Conservation (phyloP, 2,797 vertebrate genomes). For the Eupleurogrammus muticus region DNA sequence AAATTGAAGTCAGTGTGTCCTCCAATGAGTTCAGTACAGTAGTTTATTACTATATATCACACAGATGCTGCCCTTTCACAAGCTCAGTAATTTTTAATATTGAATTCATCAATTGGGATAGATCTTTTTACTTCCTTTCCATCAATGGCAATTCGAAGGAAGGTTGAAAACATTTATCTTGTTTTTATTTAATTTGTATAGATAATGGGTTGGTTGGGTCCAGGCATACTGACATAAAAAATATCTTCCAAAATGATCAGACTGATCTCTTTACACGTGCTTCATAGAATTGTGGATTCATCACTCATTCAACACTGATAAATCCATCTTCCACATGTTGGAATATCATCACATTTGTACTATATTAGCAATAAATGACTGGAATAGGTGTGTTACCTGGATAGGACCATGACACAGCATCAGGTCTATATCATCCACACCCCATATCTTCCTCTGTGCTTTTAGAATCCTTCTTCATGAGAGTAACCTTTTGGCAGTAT, state of each 20-base stretch:
- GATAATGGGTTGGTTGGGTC: too few species aligned
- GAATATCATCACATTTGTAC: constrained; percentile 5
- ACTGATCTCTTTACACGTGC: not conserved
- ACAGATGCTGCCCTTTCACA: not conserved
- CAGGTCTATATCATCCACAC: constrained; percentile 20
- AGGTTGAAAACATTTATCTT: too few species aligned
- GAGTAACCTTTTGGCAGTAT: constrained; percentile 54
- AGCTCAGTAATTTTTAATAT: not conserved
- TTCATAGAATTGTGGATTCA: not conserved
- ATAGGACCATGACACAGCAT: constrained; percentile 17
- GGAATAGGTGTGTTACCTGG: constrained; percentile 34
- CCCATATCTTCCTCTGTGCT: constrained; percentile 8
- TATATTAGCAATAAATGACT: constrained; percentile 39
- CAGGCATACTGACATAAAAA: not conserved
- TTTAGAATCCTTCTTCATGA: constrained; percentile 34
- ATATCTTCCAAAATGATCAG: too few species aligned
- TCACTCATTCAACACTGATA: not conserved
- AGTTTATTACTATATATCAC: constrained; percentile 8
- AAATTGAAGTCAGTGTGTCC: constrained; percentile 8
- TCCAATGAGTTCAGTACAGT: constrained; percentile 16
- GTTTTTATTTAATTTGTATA: too few species aligned
- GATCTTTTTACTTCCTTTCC: not conserved
- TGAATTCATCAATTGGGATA: not conserved
- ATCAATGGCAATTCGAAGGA: too few species aligned
- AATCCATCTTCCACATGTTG: not conserved